A percentile compares a stretch with the other conserved stretches of the same genome.
Conservation (phyloP, 2,888 invertebrate species). For the Steromphala cineraria region DNA sequence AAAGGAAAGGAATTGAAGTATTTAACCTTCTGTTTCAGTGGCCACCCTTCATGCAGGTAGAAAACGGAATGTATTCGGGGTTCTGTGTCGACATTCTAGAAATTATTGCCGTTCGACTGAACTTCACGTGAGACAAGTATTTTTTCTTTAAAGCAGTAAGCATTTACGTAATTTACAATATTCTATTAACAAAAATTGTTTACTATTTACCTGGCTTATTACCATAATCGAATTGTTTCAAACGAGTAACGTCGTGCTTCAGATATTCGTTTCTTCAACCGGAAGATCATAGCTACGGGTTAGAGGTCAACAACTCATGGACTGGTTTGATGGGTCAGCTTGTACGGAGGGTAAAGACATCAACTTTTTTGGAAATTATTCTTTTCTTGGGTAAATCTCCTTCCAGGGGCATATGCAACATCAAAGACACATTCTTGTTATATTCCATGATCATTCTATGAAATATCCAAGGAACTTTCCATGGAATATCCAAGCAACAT, state of each 20-base stretch:
- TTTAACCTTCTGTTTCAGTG: not conserved
- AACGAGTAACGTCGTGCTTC: not conserved
- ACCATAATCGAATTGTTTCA: no score
- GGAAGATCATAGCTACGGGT: not conserved
- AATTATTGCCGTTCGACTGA: not conserved
- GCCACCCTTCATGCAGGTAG: not conserved
- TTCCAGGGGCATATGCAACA: no score
- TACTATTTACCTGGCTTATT: no score
- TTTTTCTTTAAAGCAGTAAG: no score
- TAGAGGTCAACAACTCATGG: not conserved
- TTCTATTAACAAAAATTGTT: no score
- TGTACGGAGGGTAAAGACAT: not conserved
- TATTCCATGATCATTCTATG: no score
- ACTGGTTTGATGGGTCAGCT: not conserved
- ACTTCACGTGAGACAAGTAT: not conserved
- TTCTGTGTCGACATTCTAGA: not conserved
- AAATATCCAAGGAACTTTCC: no score
- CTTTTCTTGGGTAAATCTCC: no score
- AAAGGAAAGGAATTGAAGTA: no score
- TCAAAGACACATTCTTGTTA: no score
- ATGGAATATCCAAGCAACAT: no score
- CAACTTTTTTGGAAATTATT: not conserved
- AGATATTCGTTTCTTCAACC: not conserved
- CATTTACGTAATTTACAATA: no score
- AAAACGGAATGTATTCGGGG: not conserved